Conservation (phyloP, 1,140 invertebrate genomes). For the Heliconius eleuchia region DNA sequence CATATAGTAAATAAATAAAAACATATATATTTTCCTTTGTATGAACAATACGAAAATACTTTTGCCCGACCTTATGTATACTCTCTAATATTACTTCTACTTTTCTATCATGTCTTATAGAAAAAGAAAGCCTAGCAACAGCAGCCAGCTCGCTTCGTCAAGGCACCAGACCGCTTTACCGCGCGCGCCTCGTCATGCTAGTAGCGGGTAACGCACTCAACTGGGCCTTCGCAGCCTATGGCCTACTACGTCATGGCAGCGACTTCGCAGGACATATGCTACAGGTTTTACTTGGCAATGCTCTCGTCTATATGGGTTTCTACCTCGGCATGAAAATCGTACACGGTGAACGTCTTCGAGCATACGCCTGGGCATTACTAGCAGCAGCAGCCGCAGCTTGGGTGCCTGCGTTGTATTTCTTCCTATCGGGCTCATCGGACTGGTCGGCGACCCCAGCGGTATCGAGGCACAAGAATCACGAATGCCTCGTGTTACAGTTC, state of each 20-base stretch:
- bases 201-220: conserved; percentile 88
- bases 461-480: conserved; percentile 88
- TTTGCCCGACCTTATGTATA: too few relatives aligned
- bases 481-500: conserved; percentile 89
- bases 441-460: conserved; percentile 87
- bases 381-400: conserved; percentile 57
- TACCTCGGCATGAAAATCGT: conserved; percentile 94
- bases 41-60: too few relatives aligned
- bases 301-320: conserved; percentile 91
- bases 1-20: too few relatives aligned
- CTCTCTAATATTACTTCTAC: too few relatives aligned
- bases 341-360: conserved; percentile 86
- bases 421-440: conserved; percentile 59
- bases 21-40: too few relatives aligned
- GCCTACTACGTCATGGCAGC: conserved; percentile 82
- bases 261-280: conserved; percentile 93
- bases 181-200: conserved; percentile 81
- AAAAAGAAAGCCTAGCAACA: conserved; percentile 53
- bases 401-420: conserved; percentile 71
- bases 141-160: conserved; percentile 52
- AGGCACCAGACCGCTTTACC: conserved; percentile 60
- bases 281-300: conserved; percentile 90
- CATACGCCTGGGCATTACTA: conserved; percentile 70
- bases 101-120: conserved; percentile 35
- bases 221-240: conserved; percentile 87